Evolutionary conservation across 2,797 vertebrate genomes (phyloP), one percentile per base, ranked within the genome.

Genomic region (Poeciliopsis turneri): DNA sequence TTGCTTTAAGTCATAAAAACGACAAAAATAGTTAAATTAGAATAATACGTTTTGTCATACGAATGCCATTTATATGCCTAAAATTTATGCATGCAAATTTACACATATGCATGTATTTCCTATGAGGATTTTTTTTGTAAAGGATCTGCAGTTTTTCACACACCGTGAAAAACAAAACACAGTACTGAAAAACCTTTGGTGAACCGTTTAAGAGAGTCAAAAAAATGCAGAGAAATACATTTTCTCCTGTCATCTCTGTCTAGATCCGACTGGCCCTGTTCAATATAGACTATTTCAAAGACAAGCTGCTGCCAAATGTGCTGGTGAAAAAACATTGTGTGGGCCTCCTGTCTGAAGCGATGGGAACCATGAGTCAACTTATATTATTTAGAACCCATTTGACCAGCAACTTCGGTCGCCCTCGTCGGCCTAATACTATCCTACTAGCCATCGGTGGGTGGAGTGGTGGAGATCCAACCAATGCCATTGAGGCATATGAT

Each of bases 361-460:
- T 53, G 47, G 13, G 25, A 36, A 39, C 20, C 30, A 51, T 39
- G 6, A 23, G 43, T 53, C 47, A 39, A 23, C 11, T 39, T 36
- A 25, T 39, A 25, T 23, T 53, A 55, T 39, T 7, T 36, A 53
- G 47, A 23, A 12, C 49, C 5, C 49, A 36, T 55, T 53, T 39
- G 25, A 68, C 80, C 0, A 59, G 90, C 23, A 80, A 92, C 0
- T 36, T 96, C 2, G 91, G 86, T 1, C 92, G 93, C 39, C 97
- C 96, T 10, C 96, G 96, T 13, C 90, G 97, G 71, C 97, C 96
- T 33, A 91, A 86, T 0, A 82, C 91, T 82, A 59, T 97, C 84
- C 81, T 98, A 4, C 92, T 98, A 15, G 96, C 97, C 3, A 93
- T 96, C 0, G 96, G 97, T 1, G 97, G 97, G 76, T 97, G 96